Evolutionary conservation across 1,140 invertebrate species (phyloP).

Genomic region (Diploscapter pachys): DNA sequence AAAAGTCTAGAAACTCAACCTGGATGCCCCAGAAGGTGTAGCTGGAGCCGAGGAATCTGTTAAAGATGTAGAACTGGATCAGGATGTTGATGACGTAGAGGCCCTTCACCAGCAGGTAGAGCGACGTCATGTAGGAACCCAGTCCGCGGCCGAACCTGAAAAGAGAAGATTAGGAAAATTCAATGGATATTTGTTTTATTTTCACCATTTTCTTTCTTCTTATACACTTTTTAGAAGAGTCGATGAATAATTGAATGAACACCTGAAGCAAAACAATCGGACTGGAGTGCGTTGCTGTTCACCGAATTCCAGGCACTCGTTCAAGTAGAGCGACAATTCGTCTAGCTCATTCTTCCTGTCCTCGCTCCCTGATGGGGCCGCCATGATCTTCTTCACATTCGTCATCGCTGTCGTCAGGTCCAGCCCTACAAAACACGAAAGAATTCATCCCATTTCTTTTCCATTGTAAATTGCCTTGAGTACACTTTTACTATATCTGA

Average conservation of each 20-base stretch:
- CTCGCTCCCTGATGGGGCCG: constrained; percentile 14
- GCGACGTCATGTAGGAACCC: constrained; percentile 62
- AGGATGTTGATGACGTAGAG: constrained; percentile 62
- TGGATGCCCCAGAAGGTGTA: constrained; percentile 61
- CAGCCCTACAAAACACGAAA: constrained; percentile 35
- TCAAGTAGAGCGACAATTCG: constrained; percentile 45
- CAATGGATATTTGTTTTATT: not conserved
- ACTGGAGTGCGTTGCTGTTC: constrained; percentile 34
- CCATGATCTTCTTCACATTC: constrained; percentile 47
- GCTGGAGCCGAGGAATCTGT: constrained; percentile 63
- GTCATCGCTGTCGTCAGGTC: constrained; percentile 48
- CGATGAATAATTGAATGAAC: not conserved
- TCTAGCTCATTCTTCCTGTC: constrained; percentile 44
- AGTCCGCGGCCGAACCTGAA: constrained; percentile 58
- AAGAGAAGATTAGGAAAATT: constrained; percentile 4
- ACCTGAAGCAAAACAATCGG: constrained; percentile 47
- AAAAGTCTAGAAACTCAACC: too few relatives aligned
- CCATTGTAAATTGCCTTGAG: too few relatives aligned
- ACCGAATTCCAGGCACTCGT: constrained; percentile 49
- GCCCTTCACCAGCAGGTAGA: constrained; percentile 63
- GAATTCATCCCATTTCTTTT: too few relatives aligned
- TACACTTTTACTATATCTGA: too few relatives aligned
- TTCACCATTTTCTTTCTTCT: too few relatives aligned
- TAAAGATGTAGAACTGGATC: constrained; percentile 63
- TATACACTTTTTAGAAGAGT: too few relatives aligned